These are phyloP conservation scores for Sternotherus odoratus DNA, from an alignment of 2,797 vertebrate species.

Conservation along the genomic window DNA sequence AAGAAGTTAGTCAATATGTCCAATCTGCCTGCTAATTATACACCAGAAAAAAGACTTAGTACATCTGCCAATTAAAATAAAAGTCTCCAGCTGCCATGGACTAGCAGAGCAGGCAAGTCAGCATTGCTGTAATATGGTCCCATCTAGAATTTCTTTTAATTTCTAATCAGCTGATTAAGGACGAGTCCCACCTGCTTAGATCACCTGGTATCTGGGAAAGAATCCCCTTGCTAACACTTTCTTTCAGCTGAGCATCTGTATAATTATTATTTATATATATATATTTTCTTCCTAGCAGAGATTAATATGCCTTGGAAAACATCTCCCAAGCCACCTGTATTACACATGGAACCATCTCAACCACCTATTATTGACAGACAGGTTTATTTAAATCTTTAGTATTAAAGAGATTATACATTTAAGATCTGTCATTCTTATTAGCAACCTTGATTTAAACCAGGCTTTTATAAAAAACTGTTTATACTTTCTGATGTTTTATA, in stretches of 20 bases:
- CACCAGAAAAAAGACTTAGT: conserved; percentile 27
- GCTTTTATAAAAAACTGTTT: not conserved
- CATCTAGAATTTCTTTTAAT: conserved; percentile 6
- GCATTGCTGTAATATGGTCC: not conserved
- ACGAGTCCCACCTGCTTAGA: not conserved
- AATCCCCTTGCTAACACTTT: not conserved
- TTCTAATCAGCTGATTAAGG: not conserved
- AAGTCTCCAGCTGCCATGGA: not conserved
- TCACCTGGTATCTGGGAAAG: not conserved
- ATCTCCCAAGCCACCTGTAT: not conserved
- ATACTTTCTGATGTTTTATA: not conserved
- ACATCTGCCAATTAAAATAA: not conserved
- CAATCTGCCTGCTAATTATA: conserved; percentile 8
- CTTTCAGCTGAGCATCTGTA: not conserved
- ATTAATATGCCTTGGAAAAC: not conserved
- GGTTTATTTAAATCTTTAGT: not conserved
- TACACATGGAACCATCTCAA: not conserved
- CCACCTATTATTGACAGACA: not conserved
- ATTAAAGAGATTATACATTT: not conserved
- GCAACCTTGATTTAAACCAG: not conserved
- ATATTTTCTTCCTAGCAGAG: not conserved
- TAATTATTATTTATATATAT: not conserved
- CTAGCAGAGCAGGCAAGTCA: not conserved
- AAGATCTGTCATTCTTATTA: not conserved
- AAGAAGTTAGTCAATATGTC: not conserved